Percentiles rank a stretch among this genome's conserved stretches.
phyloP scores from a whole-genome alignment of 2,113 vertebrate species.

The Chlorocebus sabaeus region DNA sequence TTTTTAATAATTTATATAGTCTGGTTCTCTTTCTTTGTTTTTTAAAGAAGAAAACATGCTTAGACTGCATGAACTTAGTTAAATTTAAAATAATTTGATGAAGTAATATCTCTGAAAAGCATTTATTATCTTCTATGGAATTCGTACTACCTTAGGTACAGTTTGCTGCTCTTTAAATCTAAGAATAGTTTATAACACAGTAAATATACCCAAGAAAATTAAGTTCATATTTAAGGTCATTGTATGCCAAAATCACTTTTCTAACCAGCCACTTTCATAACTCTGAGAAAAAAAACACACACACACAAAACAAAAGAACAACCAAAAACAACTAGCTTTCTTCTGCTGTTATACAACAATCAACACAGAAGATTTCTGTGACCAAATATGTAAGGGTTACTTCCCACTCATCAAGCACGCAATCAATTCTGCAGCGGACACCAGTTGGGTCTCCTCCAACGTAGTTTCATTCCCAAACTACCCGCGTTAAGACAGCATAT shows the following conservation, averaged over 20 bases:
- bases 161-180: background rate
- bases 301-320: no score
- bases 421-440: background rate
- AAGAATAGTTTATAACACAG: background rate
- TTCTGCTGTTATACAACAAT: background rate
- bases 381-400: background rate
- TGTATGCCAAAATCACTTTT: background rate
- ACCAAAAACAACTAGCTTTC: background rate
- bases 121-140: background rate
- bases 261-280: background rate
- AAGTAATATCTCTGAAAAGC: background rate
- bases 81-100: background rate
- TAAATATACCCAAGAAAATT: background rate
- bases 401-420: background rate
- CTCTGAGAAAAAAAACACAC: background rate
- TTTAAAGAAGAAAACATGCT: background rate
- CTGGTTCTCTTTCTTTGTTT: background rate
- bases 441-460: background rate
- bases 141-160: background rate
- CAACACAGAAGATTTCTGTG: background rate
- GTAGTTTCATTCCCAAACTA: background rate
- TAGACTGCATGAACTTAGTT: background rate
- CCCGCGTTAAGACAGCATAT: no score
- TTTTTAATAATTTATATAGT: background rate
- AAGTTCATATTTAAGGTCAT: background rate